phyloP scores from a whole-genome alignment of 2,113 vertebrate species.

The Eubucco bourcierii region DNA sequence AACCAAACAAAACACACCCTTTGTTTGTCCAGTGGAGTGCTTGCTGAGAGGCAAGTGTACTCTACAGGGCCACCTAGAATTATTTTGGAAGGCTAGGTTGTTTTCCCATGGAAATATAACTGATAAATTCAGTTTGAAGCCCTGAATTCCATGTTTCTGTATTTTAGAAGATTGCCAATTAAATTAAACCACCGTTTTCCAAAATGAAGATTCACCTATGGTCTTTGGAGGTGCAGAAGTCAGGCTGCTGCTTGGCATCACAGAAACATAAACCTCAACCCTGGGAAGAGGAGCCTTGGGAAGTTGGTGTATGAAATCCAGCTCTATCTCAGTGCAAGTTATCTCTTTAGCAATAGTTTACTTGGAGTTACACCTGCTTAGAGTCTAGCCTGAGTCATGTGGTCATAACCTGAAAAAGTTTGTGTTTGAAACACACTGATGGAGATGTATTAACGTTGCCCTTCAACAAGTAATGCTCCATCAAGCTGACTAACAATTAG shows the following conservation, averaged over 20 bases:
- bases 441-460: background rate
- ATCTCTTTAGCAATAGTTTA: background rate
- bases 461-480: background rate
- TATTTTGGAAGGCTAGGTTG: background rate
- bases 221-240: background rate
- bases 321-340: background rate
- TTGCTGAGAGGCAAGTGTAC: background rate
- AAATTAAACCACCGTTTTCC: background rate
- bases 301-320: background rate
- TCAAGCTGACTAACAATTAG: background rate
- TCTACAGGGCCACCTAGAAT: background rate
- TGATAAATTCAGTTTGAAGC: background rate
- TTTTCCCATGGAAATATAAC: background rate
- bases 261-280: background rate
- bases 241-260: background rate
- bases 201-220: background rate
- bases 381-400: background rate
- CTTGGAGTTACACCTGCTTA: background rate
- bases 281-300: background rate
- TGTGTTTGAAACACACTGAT: background rate
- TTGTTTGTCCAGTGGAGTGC: background rate
- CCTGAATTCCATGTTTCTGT: background rate
- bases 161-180: background rate
- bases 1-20: fast-evolving
- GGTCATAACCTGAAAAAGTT: background rate